Evolutionary conservation across 2,888 invertebrate genomes (phyloP), one percentile per base, ranked within the genome.

Genomic region (Drosophila mayaguana): DNA sequence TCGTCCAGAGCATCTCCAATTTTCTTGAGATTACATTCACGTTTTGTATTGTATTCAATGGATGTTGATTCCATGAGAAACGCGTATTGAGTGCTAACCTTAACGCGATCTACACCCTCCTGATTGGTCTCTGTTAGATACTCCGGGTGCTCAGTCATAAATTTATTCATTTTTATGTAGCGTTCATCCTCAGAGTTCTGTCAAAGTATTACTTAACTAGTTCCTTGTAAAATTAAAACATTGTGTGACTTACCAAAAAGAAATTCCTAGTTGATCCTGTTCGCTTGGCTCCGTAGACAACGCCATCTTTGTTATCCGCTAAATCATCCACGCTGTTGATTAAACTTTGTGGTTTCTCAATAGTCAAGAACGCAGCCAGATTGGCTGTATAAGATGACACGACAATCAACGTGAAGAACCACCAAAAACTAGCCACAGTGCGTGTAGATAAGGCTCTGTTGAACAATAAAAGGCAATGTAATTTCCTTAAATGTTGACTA

Each of bases 331-430:
- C 97, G 89, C 95, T 96, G 88, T 96, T 95, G 62, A 96, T 96
- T 0, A 96, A 94, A 80, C 95, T 95, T 56, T 94, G 94, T 4
- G 95, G 94, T 0, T 95, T 95, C 92, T 97, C 97, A 2, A 97
- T 95, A 0, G 98, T 98, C 11, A 98, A 93, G 90, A 97, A 98
- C 16, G 98, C 98, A 59, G 98, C 97, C 73, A 98, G 94, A 93
- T 98, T 98, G 14, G 98, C 98, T 0, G 97, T 97, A 91, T 98
- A 98, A 0, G 97, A 97, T 0, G 96, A 95, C 2, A 96, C 93
- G 81, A 93, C 92, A 87, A 97, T 97, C 45, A 97, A 93, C 0
- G 96, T 96, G 91, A 97, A 98, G 90, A 97, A 97, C 96, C 96
- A 97, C 97, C 96, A 96, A 88, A 96, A 95, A 68, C 96, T 96